A percentile compares a stretch with the other conserved stretches of the same genome.
Evolutionary conservation across 2,113 vertebrate genomes (phyloP).

Genomic region (Ailurus styani): DNA sequence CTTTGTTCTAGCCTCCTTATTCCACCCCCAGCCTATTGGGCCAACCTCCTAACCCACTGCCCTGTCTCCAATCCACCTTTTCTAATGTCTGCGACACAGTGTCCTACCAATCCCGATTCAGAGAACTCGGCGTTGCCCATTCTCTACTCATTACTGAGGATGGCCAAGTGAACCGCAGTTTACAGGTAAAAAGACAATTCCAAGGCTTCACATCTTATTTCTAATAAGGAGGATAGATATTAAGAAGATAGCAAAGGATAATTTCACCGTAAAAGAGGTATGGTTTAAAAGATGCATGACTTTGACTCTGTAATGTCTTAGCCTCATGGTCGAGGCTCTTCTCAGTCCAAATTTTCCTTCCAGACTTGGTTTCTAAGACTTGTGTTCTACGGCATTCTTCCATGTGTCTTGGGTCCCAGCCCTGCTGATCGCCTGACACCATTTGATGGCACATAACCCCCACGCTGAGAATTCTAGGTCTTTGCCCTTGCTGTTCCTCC

Average conservation of each 20-base stretch:
- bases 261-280: background rate
- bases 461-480: background rate
- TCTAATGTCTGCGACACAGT: background rate
- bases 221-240: background rate
- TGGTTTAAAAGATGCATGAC: background rate
- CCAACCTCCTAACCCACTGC: background rate
- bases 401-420: background rate
- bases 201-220: background rate
- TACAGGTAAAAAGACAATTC: background rate
- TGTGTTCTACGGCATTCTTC: background rate
- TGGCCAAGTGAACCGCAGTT: background rate
- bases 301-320: background rate
- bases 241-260: background rate
- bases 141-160: background rate
- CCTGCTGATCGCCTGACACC: too few relatives aligned
- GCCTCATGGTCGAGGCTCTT: background rate
- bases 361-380: background rate
- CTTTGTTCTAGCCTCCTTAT: background rate
- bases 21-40: background rate
- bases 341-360: background rate
- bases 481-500: background rate
- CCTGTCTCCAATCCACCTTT: background rate
- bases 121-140: background rate
- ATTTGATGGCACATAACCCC: background rate
- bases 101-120: background rate